These are phyloP conservation scores for Leuctra nigra DNA, from an alignment of 2,888 invertebrate species.

Conservation along the genomic window DNA sequence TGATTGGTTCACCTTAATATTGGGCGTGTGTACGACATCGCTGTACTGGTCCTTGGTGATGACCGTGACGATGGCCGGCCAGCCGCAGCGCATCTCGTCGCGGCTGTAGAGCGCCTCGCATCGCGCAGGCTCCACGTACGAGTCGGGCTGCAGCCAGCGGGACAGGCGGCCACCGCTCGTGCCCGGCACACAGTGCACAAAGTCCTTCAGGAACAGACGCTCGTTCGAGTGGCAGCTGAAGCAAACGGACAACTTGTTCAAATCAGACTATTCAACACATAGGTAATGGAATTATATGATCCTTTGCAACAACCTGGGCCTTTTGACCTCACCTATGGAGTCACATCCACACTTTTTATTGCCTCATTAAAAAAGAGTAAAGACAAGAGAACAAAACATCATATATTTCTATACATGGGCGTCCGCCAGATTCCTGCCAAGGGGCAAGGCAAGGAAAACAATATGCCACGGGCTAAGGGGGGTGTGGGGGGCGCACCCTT, in stretches of 20 bases:
- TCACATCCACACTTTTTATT: no score
- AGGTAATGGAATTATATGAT: no score
- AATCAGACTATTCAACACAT: no score
- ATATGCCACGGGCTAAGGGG: no score
- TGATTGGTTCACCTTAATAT: constrained; percentile 73
- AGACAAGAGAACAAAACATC: no score
- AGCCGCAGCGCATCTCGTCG: constrained; percentile 67
- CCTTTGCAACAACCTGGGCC: no score
- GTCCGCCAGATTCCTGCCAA: no score
- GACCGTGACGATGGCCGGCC: constrained; percentile 76
- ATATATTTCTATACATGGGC: no score
- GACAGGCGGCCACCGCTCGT: constrained; percentile 89
- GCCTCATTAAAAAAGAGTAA: no score
- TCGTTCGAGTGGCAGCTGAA: constrained; percentile 85
- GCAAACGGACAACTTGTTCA: constrained; percentile 4
- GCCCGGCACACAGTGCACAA: constrained; percentile 78
- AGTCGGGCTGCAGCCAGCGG: constrained; percentile 90
- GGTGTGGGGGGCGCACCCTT: no score
- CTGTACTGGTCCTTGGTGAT: constrained; percentile 88
- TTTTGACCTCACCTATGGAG: no score
- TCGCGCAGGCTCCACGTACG: constrained; percentile 80
- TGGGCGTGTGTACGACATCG: constrained; percentile 75
- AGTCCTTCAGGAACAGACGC: constrained; percentile 85
- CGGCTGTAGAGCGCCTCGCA: constrained; percentile 76
- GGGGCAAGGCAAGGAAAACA: no score